Evolutionary conservation across 2,888 invertebrate genomes (phyloP).

Genomic region (Nemotelus pantherinus): DNA sequence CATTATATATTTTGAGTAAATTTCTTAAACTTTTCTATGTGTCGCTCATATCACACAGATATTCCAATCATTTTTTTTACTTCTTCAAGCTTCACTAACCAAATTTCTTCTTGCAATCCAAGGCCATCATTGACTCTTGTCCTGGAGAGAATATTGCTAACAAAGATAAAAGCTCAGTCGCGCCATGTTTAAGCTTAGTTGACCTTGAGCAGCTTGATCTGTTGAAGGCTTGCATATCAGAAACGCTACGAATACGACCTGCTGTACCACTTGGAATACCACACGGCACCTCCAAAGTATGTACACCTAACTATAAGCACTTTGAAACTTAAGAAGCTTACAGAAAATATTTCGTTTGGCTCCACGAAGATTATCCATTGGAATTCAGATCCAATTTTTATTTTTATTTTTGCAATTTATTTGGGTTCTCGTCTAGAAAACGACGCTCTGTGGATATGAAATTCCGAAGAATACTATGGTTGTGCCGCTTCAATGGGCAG

Average conservation of each 20-base stretch:
- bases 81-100: no score
- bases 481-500: conserved; percentile 82
- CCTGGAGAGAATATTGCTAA: no score
- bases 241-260: conserved; percentile 80
- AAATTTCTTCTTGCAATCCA: no score
- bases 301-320: neutral
- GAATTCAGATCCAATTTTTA: conserved; percentile 13
- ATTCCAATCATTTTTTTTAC: no score
- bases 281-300: conserved; percentile 74
- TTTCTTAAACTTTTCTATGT: no score
- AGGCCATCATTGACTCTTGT: no score
- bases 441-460: conserved; percentile 61
- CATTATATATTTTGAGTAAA: no score
- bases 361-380: conserved; percentile 5
- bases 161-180: no score
- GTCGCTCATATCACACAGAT: no score
- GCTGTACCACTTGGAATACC: conserved; percentile 87
- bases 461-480: conserved; percentile 79
- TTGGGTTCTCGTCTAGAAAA: conserved; percentile 17
- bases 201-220: conserved; percentile 59
- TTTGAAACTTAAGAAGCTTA: neutral
- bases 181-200: conserved; percentile 49
- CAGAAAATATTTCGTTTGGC: conserved; percentile 10
- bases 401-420: conserved; percentile 10
- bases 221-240: conserved; percentile 75